Conservation (phyloP, 2,888 invertebrate genomes). For the Gymnoscelis rufifasciata region DNA sequence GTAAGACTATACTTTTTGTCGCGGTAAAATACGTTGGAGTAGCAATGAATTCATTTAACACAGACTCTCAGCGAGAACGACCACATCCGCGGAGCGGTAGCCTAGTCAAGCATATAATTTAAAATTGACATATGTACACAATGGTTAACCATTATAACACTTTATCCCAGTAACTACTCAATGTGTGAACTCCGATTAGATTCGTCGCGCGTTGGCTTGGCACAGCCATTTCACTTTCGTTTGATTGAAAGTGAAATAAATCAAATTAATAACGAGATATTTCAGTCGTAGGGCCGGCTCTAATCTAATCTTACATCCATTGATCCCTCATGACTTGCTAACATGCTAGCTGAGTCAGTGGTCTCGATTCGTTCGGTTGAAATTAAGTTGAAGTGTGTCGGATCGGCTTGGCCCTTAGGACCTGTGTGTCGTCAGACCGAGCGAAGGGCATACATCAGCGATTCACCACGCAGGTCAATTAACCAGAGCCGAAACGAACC, state of each 20-base stretch:
- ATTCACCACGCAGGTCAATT: constrained; percentile 69
- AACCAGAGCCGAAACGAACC: constrained; percentile 50
- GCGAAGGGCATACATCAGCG: constrained; percentile 60
- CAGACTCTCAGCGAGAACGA: no score
- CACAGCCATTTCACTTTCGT: constrained; percentile 11
- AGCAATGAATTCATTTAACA: no score
- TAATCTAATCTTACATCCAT: constrained; percentile 19
- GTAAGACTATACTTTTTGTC: no score
- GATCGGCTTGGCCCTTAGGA: constrained; percentile 46
- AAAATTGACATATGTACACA: no score
- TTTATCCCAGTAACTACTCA: constrained; percentile 6
- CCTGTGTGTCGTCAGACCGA: constrained; percentile 37
- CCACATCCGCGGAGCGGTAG: no score
- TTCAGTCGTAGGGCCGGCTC: constrained; percentile 19
- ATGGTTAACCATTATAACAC: constrained; percentile 7
- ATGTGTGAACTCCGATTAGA: constrained; percentile 2
- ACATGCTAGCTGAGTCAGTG: constrained; percentile 36
- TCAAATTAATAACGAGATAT: constrained; percentile 18
- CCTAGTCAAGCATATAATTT: no score
- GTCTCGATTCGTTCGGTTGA: constrained; percentile 47
- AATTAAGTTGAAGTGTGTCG: constrained; percentile 54
- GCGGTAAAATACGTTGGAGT: no score
- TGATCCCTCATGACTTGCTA: constrained; percentile 28
- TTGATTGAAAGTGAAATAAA: constrained; percentile 21
- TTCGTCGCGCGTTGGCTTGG: constrained; percentile 4